These are phyloP conservation scores for Chloropsis cyanopogon DNA, from an alignment of 2,113 vertebrate species.

Conservation along the genomic window DNA sequence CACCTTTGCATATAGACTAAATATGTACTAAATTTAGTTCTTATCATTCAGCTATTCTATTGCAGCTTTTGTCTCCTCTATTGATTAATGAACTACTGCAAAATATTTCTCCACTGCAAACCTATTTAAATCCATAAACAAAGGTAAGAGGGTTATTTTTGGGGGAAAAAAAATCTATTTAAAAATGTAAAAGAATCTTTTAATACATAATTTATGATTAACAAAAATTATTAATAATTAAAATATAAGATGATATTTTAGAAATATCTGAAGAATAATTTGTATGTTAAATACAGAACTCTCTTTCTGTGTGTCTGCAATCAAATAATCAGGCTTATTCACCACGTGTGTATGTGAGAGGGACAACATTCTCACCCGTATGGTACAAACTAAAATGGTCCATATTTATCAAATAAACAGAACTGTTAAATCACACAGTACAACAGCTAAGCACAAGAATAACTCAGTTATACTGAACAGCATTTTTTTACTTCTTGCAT, in stretches of 20 bases:
- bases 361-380: neutral
- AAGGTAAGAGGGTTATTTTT: constrained; percentile 42
- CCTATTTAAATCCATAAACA: constrained; percentile 57
- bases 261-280: neutral
- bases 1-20: neutral
- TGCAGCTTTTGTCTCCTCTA: neutral
- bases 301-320: neutral
- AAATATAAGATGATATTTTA: neutral
- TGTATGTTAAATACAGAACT: neutral
- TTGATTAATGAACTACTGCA: constrained; percentile 22
- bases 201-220: constrained; percentile 62
- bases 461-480: neutral
- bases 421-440: neutral
- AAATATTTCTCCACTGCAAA: constrained; percentile 27
- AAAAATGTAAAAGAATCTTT: constrained; percentile 32
- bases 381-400: neutral
- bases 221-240: constrained; percentile 38
- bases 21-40: neutral
- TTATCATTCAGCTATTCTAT: constrained; percentile 11
- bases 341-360: neutral
- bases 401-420: neutral
- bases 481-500: neutral
- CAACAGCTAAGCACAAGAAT: neutral
- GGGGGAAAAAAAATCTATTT: constrained; percentile 51
- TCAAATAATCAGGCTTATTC: neutral